Evolutionary conservation across 2,888 invertebrate species (phyloP).

Genomic region (Labia minor): DNA sequence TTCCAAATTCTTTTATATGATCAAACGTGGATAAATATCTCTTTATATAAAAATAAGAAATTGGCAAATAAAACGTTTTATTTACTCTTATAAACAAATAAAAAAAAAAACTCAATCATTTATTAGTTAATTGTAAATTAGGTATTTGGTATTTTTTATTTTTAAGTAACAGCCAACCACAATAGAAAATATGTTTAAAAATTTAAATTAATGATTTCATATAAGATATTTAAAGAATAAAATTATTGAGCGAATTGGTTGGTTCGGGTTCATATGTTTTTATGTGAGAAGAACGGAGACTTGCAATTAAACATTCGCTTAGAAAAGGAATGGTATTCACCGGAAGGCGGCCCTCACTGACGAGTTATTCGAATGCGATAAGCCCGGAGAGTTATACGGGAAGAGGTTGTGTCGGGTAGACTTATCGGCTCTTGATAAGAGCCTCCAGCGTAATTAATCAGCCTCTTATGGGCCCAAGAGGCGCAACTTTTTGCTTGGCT

Average conservation of each 20-base stretch:
- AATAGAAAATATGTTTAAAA: no score
- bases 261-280: neutral
- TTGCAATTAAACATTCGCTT: neutral
- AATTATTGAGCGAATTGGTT: neutral
- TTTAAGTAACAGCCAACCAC: no score
- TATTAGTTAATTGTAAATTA: no score
- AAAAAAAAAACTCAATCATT: no score
- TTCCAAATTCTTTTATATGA: no score
- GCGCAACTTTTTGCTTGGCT: neutral
- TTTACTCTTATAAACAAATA: no score
- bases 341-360: neutral
- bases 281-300: neutral
- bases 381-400: neutral
- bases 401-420: neutral
- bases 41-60: no score
- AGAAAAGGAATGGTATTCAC: neutral
- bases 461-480: neutral
- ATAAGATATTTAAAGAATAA: neutral
- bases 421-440: neutral
- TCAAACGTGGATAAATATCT: no score
- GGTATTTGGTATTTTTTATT: no score
- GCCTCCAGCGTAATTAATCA: slow-evolving; percentile 7
- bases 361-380: neutral
- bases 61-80: no score
- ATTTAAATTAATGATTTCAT: neutral